phyloP scores from a whole-genome alignment of 2,888 invertebrate species.

The Seira sanloemensis region DNA sequence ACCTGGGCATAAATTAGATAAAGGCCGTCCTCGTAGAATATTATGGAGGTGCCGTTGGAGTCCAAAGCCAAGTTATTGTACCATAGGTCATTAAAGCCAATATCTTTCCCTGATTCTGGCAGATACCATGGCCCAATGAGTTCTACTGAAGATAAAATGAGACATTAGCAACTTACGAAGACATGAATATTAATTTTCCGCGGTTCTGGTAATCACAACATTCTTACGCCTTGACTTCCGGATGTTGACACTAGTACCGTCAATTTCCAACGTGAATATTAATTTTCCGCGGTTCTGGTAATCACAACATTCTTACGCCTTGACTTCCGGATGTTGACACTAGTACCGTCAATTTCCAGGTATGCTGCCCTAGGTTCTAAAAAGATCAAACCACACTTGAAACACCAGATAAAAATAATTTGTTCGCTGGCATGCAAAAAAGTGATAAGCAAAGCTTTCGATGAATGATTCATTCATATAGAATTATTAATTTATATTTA shows the following conservation, averaged over 20 bases:
- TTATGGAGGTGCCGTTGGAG: conserved; percentile 63
- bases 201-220: too few species aligned
- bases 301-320: conserved; percentile 60
- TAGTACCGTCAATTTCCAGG: conserved; percentile 55
- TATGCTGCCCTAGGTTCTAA: conserved; percentile 66
- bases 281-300: neutral
- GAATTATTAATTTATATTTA: too few species aligned
- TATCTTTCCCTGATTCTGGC: conserved; percentile 48
- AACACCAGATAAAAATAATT: too few species aligned
- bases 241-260: conserved; percentile 61
- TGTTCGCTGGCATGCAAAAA: too few species aligned
- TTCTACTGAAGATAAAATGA: conserved; percentile 67
- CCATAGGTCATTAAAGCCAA: conserved; percentile 69
- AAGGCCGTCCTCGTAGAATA: conserved; percentile 66
- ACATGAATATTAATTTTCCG: neutral
- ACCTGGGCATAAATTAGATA: conserved; percentile 70
- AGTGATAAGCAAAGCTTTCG: too few species aligned
- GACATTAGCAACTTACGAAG: neutral
- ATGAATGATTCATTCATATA: too few species aligned
- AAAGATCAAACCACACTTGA: too few species aligned
- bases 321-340: conserved; percentile 57
- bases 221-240: conserved; percentile 61
- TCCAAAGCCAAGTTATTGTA: conserved; percentile 60
- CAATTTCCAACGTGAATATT: conserved; percentile 43
- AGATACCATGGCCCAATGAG: conserved; percentile 71